Conservation (phyloP, 2,888 invertebrate genomes). For the Aphodius granarius region DNA sequence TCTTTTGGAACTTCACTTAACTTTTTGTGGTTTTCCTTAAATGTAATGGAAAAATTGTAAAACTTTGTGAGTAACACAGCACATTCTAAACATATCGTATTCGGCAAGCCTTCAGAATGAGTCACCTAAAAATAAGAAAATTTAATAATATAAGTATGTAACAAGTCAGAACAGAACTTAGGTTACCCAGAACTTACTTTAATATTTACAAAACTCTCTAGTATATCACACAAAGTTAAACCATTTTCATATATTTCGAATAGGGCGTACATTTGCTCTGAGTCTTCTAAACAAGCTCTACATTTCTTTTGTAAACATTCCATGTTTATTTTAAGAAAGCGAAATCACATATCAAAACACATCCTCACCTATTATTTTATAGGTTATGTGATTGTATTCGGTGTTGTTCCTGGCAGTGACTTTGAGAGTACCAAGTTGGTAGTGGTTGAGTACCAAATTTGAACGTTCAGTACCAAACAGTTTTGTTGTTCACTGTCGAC, state of each 20-base stretch:
- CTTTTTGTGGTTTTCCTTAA: slow-evolving; percentile 28
- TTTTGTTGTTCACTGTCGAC: too few species aligned
- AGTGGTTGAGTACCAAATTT: too few species aligned
- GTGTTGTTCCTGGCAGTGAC: too few species aligned
- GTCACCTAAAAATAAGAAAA: slow-evolving; percentile 24
- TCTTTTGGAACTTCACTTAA: slow-evolving; percentile 5
- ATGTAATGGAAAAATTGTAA: slow-evolving; percentile 34
- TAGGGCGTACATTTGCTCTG: slow-evolving; percentile 26
- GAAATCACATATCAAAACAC: too few species aligned
- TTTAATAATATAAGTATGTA: not conserved
- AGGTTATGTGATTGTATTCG: too few species aligned
- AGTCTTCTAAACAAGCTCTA: slow-evolving; percentile 30
- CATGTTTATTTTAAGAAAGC: slow-evolving; percentile 1
- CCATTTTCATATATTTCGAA: slow-evolving; percentile 32
- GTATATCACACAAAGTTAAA: slow-evolving; percentile 30
- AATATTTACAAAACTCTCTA: slow-evolving; percentile 29
- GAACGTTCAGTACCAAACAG: too few species aligned
- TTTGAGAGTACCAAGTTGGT: too few species aligned
- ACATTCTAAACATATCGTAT: slow-evolving; percentile 30
- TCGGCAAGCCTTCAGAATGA: slow-evolving; percentile 28
- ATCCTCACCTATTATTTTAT: too few species aligned
- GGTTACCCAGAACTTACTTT: slow-evolving; percentile 27
- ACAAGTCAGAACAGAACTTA: not conserved
- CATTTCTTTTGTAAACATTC: slow-evolving; percentile 25
- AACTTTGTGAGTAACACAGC: slow-evolving; percentile 31